Conservation (phyloP, 2,113 vertebrate genomes). For the Macheiramphus alcinus region DNA sequence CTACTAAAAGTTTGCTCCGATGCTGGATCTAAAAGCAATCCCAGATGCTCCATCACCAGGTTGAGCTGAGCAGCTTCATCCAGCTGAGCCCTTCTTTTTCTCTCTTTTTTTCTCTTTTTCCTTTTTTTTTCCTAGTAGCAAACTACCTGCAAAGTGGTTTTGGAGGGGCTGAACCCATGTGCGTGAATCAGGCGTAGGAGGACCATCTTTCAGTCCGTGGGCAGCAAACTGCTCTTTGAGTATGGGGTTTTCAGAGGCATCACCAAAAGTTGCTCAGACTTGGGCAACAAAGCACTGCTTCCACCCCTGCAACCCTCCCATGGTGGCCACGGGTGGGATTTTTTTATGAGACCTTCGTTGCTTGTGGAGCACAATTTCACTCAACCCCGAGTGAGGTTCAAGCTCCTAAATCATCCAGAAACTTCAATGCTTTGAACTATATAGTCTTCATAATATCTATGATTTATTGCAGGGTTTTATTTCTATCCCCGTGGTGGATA, state of each 20-base stretch:
- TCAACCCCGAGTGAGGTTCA: background rate
- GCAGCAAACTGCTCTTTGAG: background rate
- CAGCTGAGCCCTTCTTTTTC: background rate
- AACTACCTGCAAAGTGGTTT: background rate
- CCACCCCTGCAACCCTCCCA: background rate
- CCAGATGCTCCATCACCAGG: background rate
- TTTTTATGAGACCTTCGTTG: background rate
- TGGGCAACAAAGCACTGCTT: background rate
- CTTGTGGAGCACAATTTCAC: background rate
- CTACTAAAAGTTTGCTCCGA: background rate
- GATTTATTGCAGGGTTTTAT: background rate
- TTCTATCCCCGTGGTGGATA: background rate
- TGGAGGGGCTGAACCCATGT: rapidly evolving
- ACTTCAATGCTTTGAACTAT: background rate
- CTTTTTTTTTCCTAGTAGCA: background rate
- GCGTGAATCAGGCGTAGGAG: background rate
- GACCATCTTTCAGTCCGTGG: background rate
- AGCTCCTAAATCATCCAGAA: background rate
- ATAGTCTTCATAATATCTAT: background rate
- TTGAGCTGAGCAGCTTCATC: background rate
- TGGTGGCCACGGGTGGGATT: rapidly evolving
- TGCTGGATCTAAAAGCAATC: background rate
- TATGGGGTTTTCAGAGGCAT: background rate
- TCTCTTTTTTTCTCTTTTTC: too few relatives aligned
- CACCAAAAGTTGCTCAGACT: background rate